These are phyloP conservation scores for Dynastes tityus DNA, from an alignment of 2,888 invertebrate genomes.

Conservation along the genomic window DNA sequence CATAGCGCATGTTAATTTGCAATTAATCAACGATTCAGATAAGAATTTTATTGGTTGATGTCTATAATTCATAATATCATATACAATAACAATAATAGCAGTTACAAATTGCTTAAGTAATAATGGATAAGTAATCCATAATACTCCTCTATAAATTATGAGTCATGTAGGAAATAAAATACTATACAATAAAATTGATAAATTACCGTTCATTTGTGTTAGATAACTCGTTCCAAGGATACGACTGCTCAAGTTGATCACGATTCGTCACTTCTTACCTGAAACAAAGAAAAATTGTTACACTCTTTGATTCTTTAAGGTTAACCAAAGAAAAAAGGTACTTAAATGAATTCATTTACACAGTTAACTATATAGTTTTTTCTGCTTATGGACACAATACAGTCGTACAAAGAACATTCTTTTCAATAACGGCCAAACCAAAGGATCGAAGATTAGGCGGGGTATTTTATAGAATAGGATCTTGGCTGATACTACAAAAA, in stretches of 20 bases:
- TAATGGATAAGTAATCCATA: not conserved
- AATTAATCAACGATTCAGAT: no score
- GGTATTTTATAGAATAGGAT: constrained; percentile 12
- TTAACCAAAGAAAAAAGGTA: not conserved
- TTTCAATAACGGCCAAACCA: not conserved
- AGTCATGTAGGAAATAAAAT: not conserved
- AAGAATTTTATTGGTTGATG: no score
- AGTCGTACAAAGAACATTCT: not conserved
- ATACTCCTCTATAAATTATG: not conserved
- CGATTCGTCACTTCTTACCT: constrained; percentile 41
- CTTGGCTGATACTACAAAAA: not conserved
- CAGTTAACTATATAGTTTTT: not conserved
- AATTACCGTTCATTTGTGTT: not conserved
- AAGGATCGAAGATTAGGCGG: not conserved
- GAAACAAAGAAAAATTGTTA: constrained; percentile 50
- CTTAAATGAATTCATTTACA: constrained; percentile 14
- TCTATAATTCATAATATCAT: no score
- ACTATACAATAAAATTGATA: not conserved
- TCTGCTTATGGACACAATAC: not conserved
- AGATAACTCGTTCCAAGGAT: constrained; percentile 3
- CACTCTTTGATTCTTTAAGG: constrained; percentile 18
- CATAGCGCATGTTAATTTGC: no score
- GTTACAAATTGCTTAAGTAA: no score
- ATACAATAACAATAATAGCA: no score
- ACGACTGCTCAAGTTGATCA: not conserved